Conservation (phyloP, 2,888 invertebrate species). For the Merodon equestris region DNA sequence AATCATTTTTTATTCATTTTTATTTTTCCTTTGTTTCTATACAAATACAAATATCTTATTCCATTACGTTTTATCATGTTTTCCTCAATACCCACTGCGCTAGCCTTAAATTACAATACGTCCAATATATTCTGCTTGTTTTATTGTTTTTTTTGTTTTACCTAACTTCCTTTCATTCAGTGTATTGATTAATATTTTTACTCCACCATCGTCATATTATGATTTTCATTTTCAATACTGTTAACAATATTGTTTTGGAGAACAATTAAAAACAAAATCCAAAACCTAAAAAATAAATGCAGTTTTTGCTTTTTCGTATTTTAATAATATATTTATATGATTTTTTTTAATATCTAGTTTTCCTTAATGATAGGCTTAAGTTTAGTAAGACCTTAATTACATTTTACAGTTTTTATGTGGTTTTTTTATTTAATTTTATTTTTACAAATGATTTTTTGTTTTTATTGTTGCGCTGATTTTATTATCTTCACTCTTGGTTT, state of each 20-base stretch:
- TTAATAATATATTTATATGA: background rate
- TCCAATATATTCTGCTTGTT: too few relatives aligned
- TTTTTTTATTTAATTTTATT: slow-evolving; percentile 41
- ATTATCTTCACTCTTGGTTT: slow-evolving; percentile 31
- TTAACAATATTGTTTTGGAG: slow-evolving; percentile 53
- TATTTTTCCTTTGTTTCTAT: slow-evolving; percentile 68
- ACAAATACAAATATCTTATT: slow-evolving; percentile 69
- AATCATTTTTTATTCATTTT: slow-evolving; percentile 62
- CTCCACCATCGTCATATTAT: slow-evolving; percentile 9
- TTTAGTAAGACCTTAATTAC: slow-evolving; percentile 52
- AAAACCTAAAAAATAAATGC: slow-evolving; percentile 36
- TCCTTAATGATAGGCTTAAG: slow-evolving; percentile 41
- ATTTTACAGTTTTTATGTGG: slow-evolving; percentile 52
- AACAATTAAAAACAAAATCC: slow-evolving; percentile 48
- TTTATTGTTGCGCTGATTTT: slow-evolving; percentile 36
- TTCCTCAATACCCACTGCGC: slow-evolving; percentile 49
- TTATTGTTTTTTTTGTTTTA: too few relatives aligned
- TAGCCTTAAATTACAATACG: slow-evolving; percentile 35
- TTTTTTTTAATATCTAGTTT: slow-evolving; percentile 52
- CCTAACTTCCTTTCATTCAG: slow-evolving; percentile 25
- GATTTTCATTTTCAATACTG: slow-evolving; percentile 40
- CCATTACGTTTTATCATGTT: slow-evolving; percentile 64
- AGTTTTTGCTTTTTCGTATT: too few relatives aligned
- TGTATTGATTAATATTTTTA: slow-evolving; percentile 49
- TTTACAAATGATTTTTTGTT: slow-evolving; percentile 41